Base-by-base conservation (phyloP, 2,888 invertebrate species). In the Nemotelus pantherinus region DNA sequence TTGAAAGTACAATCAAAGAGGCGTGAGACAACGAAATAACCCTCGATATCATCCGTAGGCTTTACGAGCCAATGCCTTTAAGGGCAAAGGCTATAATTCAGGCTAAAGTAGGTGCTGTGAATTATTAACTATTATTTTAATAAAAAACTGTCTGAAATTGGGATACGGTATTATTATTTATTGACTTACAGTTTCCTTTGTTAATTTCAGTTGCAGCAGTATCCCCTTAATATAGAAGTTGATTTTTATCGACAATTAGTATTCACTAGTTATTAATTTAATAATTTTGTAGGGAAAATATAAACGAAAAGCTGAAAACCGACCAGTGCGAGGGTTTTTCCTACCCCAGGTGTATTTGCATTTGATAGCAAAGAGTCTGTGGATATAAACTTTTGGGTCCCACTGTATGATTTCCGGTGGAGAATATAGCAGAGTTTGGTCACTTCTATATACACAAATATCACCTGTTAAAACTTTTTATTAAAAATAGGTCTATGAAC, bases 51-150 rank as follows among this genome's bases (percentile, higher is more conserved):
- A 53, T 53, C 53, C 10, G 6, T 10, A 53, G 53, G 53, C 53
- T 53, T 53, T 53, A 53, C 53, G 10, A 53, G 53, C 10, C 53
- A 53, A 53, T 53, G 53, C 53, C 53, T 53, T 53, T 53, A 53
- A 53, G 53, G 10, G 53, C 10, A 53, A 53, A 53, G 53, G 53
- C 53, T 53, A 53, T 53, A 53, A 53, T 53, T 53, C 6, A 53
- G 53, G 10, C 53, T 53, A 53, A 53, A 53, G 53, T 6, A 53
- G 6, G 10, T 53, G 53, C 53, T 53, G 53, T 53, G 10, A 53
- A 53, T 53, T 53, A 53, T 53, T 53, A 53, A 53, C 10, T 53
- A 53, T 9, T 53, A 53, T 53, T 53, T 53, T 10, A 53, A 53
- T 9, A 53, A 53, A 53, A 53, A 53, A 53, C 6, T 53, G 1